These are phyloP conservation scores for Spisula subtruncata DNA, from an alignment of 2,888 invertebrate genomes.

Conservation along the genomic window DNA sequence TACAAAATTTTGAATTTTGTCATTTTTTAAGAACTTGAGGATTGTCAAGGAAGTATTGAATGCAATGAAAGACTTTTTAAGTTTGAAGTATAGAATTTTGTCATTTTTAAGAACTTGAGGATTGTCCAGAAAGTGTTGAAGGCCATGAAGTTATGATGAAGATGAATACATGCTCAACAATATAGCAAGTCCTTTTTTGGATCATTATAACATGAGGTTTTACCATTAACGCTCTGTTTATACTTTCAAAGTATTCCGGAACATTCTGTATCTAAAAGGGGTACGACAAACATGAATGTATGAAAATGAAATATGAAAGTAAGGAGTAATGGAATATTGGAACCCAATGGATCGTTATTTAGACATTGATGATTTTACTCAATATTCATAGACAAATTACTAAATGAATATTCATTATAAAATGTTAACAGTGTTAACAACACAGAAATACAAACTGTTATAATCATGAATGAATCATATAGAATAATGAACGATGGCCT, in stretches of 20 bases:
- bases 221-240: conserved; percentile 57
- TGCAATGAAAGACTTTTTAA: too few relatives aligned
- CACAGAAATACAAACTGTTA: not conserved
- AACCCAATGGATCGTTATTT: too few relatives aligned
- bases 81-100: not conserved
- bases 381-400: too few relatives aligned
- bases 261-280: conserved; percentile 62
- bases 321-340: not conserved
- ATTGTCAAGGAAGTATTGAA: too few relatives aligned
- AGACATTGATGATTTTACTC: too few relatives aligned
- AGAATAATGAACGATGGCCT: not conserved
- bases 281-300: not conserved
- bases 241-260: conserved; percentile 62
- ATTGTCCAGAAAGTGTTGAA: too few relatives aligned
- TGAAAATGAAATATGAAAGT: not conserved
- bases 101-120: not conserved
- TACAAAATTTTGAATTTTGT: too few relatives aligned
- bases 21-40: too few relatives aligned
- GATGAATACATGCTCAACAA: conserved; percentile 29
- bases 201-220: not conserved
- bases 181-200: not conserved
- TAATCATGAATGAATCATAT: not conserved
- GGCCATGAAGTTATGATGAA: conserved; percentile 17
- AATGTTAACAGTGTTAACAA: not conserved
- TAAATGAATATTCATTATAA: not conserved